phyloP scores from a whole-genome alignment of 2,888 invertebrate genomes.

The Dusona sp. region DNA sequence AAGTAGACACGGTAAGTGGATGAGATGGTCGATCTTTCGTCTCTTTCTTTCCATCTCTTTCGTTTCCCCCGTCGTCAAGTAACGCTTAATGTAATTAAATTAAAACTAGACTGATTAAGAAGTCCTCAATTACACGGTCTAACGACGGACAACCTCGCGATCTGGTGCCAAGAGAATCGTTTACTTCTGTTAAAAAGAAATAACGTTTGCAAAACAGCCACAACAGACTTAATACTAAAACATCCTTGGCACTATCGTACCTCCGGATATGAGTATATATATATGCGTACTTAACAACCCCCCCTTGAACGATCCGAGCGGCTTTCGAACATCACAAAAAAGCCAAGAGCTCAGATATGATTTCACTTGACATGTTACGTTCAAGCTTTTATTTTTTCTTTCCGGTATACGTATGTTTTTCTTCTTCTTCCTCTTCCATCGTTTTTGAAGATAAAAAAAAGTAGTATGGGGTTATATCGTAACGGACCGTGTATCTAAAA shows the following conservation, averaged over 20 bases:
- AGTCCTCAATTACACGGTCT: conserved; percentile 71
- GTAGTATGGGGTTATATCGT: conserved; percentile 28
- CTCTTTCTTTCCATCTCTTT: conserved; percentile 35
- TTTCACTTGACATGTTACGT: conserved; percentile 44
- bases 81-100: conserved; percentile 72
- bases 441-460: conserved; percentile 69
- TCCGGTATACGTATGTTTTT: conserved; percentile 6
- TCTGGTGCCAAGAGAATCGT: conserved; percentile 32
- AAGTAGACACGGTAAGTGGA: conserved; percentile 28
- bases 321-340: conserved; percentile 38
- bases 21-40: conserved; percentile 49
- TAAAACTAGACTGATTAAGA: conserved; percentile 73
- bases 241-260: conserved; percentile 20
- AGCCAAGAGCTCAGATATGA: conserved; percentile 8
- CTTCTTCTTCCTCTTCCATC: conserved; percentile 6
- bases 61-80: conserved; percentile 44
- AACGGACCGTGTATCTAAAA: conserved; percentile 29
- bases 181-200: conserved; percentile 27
- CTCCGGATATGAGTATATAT: background rate
- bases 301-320: background rate
- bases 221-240: background rate
- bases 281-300: conserved; percentile 17
- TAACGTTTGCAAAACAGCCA: conserved; percentile 18
- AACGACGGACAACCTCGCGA: conserved; percentile 57
- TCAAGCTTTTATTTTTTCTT: conserved; percentile 28